These are phyloP conservation scores for Carassius gibelio DNA, from an alignment of 2,113 vertebrate genomes.

Conservation along the genomic window DNA sequence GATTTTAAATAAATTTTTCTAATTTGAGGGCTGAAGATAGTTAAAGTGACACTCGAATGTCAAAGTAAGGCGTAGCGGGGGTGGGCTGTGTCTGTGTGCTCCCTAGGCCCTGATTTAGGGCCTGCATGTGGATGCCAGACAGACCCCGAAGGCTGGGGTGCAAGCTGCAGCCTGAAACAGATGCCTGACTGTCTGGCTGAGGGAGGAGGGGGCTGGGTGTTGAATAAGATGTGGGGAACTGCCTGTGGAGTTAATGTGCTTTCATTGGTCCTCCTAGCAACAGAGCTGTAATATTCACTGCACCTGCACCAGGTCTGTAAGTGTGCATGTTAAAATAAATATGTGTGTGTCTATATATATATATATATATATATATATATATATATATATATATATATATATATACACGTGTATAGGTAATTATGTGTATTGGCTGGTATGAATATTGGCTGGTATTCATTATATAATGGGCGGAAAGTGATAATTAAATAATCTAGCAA, in stretches of 20 bases:
- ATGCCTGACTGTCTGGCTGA: conserved; percentile 71
- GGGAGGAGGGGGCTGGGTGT: conserved; percentile 53
- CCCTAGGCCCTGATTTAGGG: conserved; percentile 70
- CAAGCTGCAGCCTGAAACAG: conserved; percentile 75
- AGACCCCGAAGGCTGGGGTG: conserved; percentile 65
- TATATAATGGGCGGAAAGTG: background rate
- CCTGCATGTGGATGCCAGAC: conserved; percentile 71
- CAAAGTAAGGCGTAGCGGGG: conserved; percentile 47
- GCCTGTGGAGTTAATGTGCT: conserved; percentile 65
- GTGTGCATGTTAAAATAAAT: background rate
- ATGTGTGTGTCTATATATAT: too few species aligned
- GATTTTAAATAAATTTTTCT: conserved; percentile 8
- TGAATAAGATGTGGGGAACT: conserved; percentile 55
- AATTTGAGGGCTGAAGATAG: conserved; percentile 20
- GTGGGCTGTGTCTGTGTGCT: conserved; percentile 44
- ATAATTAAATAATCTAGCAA: background rate
- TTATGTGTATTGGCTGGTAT: background rate
- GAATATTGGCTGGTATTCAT: background rate
- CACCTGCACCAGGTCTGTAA: conserved; percentile 52
- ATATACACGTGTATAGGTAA: background rate
- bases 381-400: too few species aligned
- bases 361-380: background rate
- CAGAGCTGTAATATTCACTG: conserved; percentile 63
- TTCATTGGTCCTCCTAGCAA: conserved; percentile 65
- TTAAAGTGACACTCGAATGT: conserved; percentile 56